These are phyloP conservation scores for Muscicapa comitata DNA, from an alignment of 2,797 vertebrate genomes.

Conservation along the genomic window DNA sequence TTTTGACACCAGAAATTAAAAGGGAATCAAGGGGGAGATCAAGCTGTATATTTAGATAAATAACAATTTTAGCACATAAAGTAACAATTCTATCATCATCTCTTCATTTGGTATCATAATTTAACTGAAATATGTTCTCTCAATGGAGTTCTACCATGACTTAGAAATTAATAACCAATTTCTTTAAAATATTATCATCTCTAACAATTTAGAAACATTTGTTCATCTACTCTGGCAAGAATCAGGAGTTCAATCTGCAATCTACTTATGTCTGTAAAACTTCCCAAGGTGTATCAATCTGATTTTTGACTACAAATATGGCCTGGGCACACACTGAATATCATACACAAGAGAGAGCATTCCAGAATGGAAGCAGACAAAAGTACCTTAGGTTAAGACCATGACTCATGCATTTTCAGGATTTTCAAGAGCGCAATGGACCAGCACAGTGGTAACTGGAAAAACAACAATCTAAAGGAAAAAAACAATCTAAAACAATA, in stretches of 20 bases:
- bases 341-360: background rate
- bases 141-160: constrained; percentile 23
- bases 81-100: background rate
- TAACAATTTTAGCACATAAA: background rate
- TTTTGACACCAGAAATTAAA: background rate
- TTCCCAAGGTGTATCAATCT: background rate
- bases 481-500: background rate
- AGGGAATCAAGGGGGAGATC: background rate
- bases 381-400: background rate
- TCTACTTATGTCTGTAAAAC: background rate
- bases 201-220: constrained; percentile 46
- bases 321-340: background rate
- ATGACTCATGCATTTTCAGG: background rate
- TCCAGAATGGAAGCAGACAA: background rate
- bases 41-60: background rate
- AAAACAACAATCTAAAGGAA: background rate
- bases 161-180: constrained; percentile 60
- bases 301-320: background rate
- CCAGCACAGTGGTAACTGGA: background rate
- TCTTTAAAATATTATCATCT: constrained; percentile 46
- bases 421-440: background rate
- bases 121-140: constrained; percentile 43
- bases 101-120: background rate
- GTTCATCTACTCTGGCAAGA: background rate
- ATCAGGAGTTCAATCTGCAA: background rate